These are phyloP conservation scores for Zoanthus solanderi DNA, from an alignment of 92 coral and sea anemone genomes.

Conservation along the genomic window DNA sequence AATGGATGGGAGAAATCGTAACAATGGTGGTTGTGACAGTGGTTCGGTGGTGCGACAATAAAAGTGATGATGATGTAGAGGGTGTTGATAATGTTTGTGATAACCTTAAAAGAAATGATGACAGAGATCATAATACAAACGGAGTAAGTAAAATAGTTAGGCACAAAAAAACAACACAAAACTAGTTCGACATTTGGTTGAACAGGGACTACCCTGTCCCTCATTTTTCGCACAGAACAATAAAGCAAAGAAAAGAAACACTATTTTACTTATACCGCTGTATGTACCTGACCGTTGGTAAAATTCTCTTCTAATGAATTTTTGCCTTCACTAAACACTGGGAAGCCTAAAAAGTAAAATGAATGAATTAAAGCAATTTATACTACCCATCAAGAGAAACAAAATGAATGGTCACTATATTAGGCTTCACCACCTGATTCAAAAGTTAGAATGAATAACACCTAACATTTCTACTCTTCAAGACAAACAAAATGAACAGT, in stretches of 20 bases:
- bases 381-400: too few species aligned
- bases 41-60: background rate
- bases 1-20: too few species aligned
- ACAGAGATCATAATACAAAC: background rate
- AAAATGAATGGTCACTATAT: too few species aligned
- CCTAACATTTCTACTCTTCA: too few species aligned
- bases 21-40: background rate
- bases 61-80: background rate
- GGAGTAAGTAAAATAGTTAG: background rate
- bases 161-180: background rate
- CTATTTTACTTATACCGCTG: too few species aligned
- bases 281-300: too few species aligned
- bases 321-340: background rate
- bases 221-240: too few species aligned
- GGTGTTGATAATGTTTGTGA: background rate
- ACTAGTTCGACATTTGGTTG: background rate
- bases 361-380: background rate
- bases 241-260: too few species aligned
- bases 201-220: too few species aligned
- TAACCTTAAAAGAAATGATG: background rate
- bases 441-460: too few species aligned
- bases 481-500: too few species aligned
- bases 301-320: conserved; percentile 2
- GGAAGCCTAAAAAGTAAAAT: background rate
- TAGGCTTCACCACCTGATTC: too few species aligned